Conservation (phyloP, 2,888 invertebrate genomes). For the Macaria notata region DNA sequence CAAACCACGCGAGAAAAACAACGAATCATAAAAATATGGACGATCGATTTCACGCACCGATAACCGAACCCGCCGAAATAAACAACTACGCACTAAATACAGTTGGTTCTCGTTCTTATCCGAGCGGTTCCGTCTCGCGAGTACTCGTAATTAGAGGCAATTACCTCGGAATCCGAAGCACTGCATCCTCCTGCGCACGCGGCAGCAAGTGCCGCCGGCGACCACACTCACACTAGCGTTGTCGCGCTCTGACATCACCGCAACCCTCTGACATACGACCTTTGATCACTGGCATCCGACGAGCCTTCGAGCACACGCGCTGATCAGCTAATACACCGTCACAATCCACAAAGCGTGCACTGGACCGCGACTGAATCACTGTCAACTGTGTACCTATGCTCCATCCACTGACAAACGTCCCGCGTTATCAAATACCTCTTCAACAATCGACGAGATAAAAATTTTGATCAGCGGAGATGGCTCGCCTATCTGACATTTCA, state of each 20-base stretch:
- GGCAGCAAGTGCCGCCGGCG: conserved; percentile 66
- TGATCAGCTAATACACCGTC: conserved; percentile 21
- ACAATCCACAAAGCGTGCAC: conserved; percentile 47
- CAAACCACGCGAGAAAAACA: conserved; percentile 35
- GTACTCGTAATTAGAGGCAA: conserved; percentile 36
- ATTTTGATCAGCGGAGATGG: conserved; percentile 51
- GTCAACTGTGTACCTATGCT: conserved; percentile 35
- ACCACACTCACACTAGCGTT: conserved; percentile 62
- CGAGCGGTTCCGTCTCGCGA: conserved; percentile 22
- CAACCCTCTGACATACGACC: conserved; percentile 61
- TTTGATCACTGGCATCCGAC: conserved; percentile 42
- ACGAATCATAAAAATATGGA: conserved; percentile 42
- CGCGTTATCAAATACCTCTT: conserved; percentile 54
- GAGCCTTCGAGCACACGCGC: conserved; percentile 38
- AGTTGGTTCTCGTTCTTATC: conserved; percentile 2
- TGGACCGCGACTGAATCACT: conserved; percentile 51
- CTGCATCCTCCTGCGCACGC: conserved; percentile 75
- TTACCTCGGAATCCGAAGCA: conserved; percentile 78
- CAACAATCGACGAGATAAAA: conserved; percentile 61
- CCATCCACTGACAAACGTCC: conserved; percentile 44
- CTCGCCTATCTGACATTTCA: conserved; percentile 43
- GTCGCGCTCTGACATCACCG: conserved; percentile 72
- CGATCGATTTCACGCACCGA: conserved; percentile 52
- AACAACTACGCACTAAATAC: conserved; percentile 11
- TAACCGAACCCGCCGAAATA: conserved; percentile 18